Evolutionary conservation across 1,140 invertebrate species (phyloP).

Genomic region (Chlorops oryzae): DNA sequence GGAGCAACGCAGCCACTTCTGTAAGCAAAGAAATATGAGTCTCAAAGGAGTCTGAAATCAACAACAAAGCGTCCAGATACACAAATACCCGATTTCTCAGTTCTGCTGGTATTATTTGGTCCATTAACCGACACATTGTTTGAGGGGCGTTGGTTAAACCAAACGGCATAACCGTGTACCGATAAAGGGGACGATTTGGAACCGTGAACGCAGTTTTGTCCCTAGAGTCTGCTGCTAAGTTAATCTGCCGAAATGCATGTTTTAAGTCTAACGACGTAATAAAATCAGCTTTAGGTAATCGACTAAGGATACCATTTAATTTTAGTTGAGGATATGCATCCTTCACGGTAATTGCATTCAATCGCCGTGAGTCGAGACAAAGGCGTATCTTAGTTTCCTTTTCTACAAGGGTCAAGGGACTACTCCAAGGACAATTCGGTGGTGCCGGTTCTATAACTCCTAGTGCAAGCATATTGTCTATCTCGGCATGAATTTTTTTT

Average conservation of each 20-base stretch:
- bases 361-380: conserved; percentile 3
- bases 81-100: conserved; percentile 9
- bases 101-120: conserved; percentile 7
- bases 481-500: conserved; percentile 7
- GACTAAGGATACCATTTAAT: conserved; percentile 1
- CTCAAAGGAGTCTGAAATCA: background rate
- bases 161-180: conserved; percentile 16
- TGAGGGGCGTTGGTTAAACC: conserved; percentile 14
- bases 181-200: conserved; percentile 10
- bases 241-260: conserved; percentile 15
- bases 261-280: conserved; percentile 13
- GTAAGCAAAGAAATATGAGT: background rate
- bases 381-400: conserved; percentile 3
- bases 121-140: conserved; percentile 11
- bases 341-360: conserved; percentile 3
- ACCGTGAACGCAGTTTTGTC: conserved; percentile 13
- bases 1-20: background rate
- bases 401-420: background rate
- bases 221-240: conserved; percentile 4
- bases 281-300: conserved; percentile 2
- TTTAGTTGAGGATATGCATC: conserved; percentile 7
- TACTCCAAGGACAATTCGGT: conserved; percentile 1
- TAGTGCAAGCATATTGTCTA: conserved; percentile 3
- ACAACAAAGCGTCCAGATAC: conserved; percentile 10
- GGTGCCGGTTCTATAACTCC: conserved; percentile 6